These are phyloP conservation scores for Cynocephalus volans DNA, from an alignment of 2,113 vertebrate genomes.

Conservation along the genomic window DNA sequence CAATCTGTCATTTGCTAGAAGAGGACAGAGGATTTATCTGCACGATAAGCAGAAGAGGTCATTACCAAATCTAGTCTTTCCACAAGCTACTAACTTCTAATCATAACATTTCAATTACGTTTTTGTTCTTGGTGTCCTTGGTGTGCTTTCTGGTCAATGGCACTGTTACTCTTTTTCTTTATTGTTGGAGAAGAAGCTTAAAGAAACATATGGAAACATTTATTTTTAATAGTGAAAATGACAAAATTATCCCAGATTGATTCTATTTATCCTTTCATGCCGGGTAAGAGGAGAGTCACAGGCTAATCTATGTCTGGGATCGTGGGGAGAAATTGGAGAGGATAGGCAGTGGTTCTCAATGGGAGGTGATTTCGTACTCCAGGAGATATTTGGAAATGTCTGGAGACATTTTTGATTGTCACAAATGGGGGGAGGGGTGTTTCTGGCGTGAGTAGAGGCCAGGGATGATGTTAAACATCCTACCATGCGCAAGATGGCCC, in stretches of 20 bases:
- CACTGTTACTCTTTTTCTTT: neutral
- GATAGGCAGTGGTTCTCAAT: neutral
- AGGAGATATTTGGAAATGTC: neutral
- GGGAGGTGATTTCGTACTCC: neutral
- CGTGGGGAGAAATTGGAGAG: neutral
- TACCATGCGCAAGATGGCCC: neutral
- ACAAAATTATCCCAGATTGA: constrained; percentile 49
- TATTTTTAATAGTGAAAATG: constrained; percentile 41
- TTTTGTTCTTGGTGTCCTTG: constrained; percentile 18
- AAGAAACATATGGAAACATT: constrained; percentile 55
- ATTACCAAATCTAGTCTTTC: constrained; percentile 34
- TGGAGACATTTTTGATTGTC: constrained; percentile 4
- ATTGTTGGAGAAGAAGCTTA: neutral
- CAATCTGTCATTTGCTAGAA: neutral
- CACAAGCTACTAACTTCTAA: constrained; percentile 45
- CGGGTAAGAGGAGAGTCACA: neutral
- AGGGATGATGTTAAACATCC: neutral
- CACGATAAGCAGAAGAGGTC: neutral
- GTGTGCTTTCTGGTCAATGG: neutral
- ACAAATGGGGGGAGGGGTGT: neutral
- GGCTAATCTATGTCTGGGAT: neutral
- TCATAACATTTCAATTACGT: constrained; percentile 57
- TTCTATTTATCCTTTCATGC: constrained; percentile 22
- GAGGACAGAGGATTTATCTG: neutral
- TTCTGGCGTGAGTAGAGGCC: neutral